Evolutionary conservation across 2,113 vertebrate species (phyloP).

Genomic region (Halcyon senegalensis): DNA sequence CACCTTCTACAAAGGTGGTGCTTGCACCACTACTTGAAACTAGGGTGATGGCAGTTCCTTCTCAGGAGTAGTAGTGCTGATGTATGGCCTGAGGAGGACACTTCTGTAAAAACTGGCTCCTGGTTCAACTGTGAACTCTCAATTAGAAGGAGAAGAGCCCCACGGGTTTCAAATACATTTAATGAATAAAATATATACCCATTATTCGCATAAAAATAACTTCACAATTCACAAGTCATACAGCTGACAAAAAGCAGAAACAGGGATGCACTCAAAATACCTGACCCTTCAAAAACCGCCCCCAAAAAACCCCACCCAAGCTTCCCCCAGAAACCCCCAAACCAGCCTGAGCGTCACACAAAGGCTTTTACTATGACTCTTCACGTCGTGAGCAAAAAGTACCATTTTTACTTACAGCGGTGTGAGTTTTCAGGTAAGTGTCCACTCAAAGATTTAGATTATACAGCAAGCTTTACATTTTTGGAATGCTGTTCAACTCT

Average conservation of each 20-base stretch:
- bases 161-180: slow-evolving; percentile 55
- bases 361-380: background rate
- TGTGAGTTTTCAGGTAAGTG: background rate
- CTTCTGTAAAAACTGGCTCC: background rate
- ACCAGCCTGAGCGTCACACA: background rate
- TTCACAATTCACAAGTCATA: slow-evolving; percentile 40
- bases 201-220: slow-evolving; percentile 54
- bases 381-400: background rate
- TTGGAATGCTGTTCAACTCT: background rate
- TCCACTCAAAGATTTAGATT: background rate
- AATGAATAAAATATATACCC: slow-evolving; percentile 66
- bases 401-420: background rate
- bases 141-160: background rate
- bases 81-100: background rate
- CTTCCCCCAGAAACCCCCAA: background rate
- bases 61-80: background rate
- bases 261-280: background rate
- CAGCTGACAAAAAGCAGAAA: slow-evolving; percentile 24
- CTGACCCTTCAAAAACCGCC: background rate
- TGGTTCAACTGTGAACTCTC: background rate
- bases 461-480: background rate
- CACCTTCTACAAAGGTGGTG: background rate
- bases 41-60: background rate
- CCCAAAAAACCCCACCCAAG: background rate
- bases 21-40: background rate